Percentiles rank a stretch among this genome's conserved stretches.
Conservation (phyloP, 2,888 invertebrate species). For the Mechanitis messenoides region DNA sequence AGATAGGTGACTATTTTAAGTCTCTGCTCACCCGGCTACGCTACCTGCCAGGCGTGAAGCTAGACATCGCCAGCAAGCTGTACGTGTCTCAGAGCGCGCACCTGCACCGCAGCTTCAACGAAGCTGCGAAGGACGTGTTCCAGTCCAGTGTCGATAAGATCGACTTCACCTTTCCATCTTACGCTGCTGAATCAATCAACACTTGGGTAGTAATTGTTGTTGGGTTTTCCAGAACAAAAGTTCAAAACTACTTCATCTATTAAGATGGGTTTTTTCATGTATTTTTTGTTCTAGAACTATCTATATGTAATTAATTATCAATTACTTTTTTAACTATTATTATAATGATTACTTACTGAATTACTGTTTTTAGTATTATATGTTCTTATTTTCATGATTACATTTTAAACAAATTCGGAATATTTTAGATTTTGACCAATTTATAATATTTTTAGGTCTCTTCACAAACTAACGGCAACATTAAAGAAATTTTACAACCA, state of each 20-base stretch:
- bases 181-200: slow-evolving; percentile 48
- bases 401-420: background rate
- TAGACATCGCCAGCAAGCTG: slow-evolving; percentile 81
- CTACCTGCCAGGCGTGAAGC: slow-evolving; percentile 56
- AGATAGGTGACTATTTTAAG: slow-evolving; percentile 28
- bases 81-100: slow-evolving; percentile 61
- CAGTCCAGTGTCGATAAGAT: slow-evolving; percentile 72
- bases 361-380: too few species aligned
- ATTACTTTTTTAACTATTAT: too few species aligned
- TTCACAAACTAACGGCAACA: slow-evolving; percentile 84
- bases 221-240: too few species aligned
- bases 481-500: slow-evolving; percentile 79
- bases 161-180: slow-evolving; percentile 65
- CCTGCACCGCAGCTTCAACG: slow-evolving; percentile 67
- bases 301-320: too few species aligned
- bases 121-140: slow-evolving; percentile 71
- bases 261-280: too few species aligned
- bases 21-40: slow-evolving; percentile 32
- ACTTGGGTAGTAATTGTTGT: slow-evolving; percentile 37
- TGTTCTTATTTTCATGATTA: too few species aligned
- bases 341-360: too few species aligned
- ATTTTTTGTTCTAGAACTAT: background rate
- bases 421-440: background rate
- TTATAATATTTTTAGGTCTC: slow-evolving; percentile 55
- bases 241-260: too few species aligned